phyloP scores from a whole-genome alignment of 1,140 invertebrate species.

The Yoshiicerus persimilis region DNA sequence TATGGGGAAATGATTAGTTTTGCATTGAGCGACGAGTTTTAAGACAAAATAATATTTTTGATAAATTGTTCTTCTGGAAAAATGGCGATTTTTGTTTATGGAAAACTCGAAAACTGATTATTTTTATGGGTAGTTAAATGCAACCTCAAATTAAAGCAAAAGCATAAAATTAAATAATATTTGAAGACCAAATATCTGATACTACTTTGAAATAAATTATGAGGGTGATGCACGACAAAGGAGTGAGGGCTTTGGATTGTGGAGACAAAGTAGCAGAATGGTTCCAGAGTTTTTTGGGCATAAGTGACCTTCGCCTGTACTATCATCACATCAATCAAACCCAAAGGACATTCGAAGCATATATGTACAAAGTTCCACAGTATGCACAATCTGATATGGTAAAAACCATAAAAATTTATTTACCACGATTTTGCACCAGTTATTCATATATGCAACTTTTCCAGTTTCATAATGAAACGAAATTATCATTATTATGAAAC shows the following conservation, averaged over 20 bases:
- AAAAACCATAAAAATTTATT: neutral
- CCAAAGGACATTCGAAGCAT: constrained; percentile 48
- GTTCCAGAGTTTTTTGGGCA: constrained; percentile 50
- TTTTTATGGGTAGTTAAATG: too few species aligned
- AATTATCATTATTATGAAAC: too few species aligned
- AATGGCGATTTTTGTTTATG: too few species aligned
- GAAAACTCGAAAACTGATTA: too few species aligned
- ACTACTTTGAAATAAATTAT: neutral
- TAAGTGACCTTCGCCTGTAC: constrained; percentile 35
- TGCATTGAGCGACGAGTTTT: too few species aligned
- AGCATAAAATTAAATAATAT: too few species aligned
- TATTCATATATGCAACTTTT: too few species aligned
- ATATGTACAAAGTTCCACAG: constrained; percentile 23
- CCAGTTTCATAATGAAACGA: neutral
- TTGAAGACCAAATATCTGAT: constrained; percentile 1
- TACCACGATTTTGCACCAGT: too few species aligned
- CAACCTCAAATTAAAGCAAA: too few species aligned
- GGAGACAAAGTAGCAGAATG: constrained; percentile 52
- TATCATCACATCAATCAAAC: constrained; percentile 46
- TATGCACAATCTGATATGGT: constrained; percentile 35
- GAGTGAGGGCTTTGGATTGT: constrained; percentile 51
- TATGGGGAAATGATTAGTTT: too few species aligned
- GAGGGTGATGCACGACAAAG: constrained; percentile 25
- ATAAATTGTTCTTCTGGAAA: too few species aligned
- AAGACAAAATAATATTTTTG: too few species aligned